phyloP scores from a whole-genome alignment of 2,888 invertebrate species.

The Crossocerus cetratus region DNA sequence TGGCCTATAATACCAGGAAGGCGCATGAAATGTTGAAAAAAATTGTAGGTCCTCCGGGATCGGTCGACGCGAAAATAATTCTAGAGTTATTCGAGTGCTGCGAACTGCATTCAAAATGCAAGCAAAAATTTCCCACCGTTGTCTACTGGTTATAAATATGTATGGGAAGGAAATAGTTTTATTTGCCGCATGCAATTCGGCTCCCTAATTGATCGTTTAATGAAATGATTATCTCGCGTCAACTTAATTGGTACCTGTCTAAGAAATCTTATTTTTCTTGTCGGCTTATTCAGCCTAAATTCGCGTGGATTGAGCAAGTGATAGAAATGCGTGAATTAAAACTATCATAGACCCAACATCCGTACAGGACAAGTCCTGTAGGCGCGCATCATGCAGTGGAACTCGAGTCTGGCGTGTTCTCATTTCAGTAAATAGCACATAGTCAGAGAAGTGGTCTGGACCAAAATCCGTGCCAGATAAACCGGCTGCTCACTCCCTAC shows the following conservation, averaged over 20 bases:
- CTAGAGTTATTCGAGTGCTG: too few relatives aligned
- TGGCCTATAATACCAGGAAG: too few relatives aligned
- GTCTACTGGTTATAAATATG: too few relatives aligned
- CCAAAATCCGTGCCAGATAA: conserved; percentile 1
- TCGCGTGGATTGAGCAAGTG: too few relatives aligned
- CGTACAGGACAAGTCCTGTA: background rate
- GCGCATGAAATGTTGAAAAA: too few relatives aligned
- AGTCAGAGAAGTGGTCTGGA: background rate
- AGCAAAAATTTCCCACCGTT: too few relatives aligned
- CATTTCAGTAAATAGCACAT: background rate
- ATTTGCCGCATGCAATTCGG: too few relatives aligned
- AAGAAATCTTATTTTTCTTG: background rate
- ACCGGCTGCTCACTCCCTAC: background rate
- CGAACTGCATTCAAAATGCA: too few relatives aligned
- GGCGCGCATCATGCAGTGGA: background rate
- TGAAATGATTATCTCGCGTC: background rate
- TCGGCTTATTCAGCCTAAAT: background rate
- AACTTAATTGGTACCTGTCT: background rate
- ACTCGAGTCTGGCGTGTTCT: background rate
- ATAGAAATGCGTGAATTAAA: background rate
- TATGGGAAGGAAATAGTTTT: too few relatives aligned
- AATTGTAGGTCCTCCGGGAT: too few relatives aligned
- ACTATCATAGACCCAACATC: background rate
- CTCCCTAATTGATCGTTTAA: background rate
- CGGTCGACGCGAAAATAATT: too few relatives aligned